Base-by-base conservation (phyloP, 2,888 invertebrate species). In the Chironomus tentans region DNA sequence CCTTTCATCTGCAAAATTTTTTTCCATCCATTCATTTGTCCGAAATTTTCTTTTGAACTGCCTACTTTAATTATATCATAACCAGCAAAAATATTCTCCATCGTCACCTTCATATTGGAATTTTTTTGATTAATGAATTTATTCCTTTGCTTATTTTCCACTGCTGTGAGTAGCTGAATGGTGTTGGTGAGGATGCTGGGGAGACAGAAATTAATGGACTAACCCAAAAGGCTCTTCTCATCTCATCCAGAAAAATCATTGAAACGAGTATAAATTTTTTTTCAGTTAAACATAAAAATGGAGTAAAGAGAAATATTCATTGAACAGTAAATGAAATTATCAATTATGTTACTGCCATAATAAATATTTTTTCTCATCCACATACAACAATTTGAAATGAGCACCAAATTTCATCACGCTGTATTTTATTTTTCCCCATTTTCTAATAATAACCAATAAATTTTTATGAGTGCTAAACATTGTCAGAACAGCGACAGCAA, bases 281-380 rank as follows among this genome's bases (percentile, higher is more conserved):
- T 38, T 38, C 1, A 38, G 7, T 56, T 56, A 3, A 56, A 56
- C 18, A 18, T 56, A 56, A 56, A 56, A 18, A 56, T 18, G 38
- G 56, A 56, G 56, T 56, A 2, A 15, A 56, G 56, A 1, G 10
- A 22, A 13, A 24, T 24, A 73, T 73, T 73, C 72, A 73, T n/a
- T 73, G 72, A 73, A 62, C 72, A 73, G 72, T 46, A n/a, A 73
- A 73, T 62, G 62, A 28, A 73, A 73, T 73, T 73, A 73, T 73
- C 61, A 61, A 73, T 65, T 65, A 65, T 65, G 65, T 6, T 10
- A 13, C 65, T 65, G 4, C 65, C 38, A 38, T 38, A 38, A 38
- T 38, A n/a, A n/a, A n/a, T 38, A 10, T 10, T 38, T 4, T 15
- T 50, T 50, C 15, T 18, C n/a, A 15, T 18, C 1, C 56, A 56